These are phyloP conservation scores for Carcharodon carcharias DNA, from an alignment of 2,797 vertebrate genomes.

Conservation along the genomic window DNA sequence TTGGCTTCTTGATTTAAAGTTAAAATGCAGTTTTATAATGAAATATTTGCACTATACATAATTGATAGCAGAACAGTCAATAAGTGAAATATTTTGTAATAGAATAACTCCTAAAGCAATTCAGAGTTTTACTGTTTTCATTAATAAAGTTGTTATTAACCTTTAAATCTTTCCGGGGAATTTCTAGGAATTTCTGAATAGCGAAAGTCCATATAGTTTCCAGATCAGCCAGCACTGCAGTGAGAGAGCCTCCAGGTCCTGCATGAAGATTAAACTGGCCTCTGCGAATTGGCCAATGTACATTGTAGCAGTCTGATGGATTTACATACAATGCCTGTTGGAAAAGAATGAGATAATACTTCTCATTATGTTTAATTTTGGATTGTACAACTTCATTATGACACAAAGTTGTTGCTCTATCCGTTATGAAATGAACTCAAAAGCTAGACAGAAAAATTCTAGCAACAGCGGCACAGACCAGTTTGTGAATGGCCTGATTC, in stretches of 20 bases:
- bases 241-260: slow-evolving; percentile 80
- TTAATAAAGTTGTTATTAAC: slow-evolving; percentile 52
- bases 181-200: slow-evolving; percentile 88
- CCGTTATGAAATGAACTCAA: neutral
- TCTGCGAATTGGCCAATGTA: slow-evolving; percentile 84
- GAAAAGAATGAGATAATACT: slow-evolving; percentile 58
- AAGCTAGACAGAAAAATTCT: neutral
- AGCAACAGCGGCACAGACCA: neutral
- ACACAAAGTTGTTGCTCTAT: no score
- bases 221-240: slow-evolving; percentile 77
- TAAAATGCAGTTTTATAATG: neutral
- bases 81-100: neutral
- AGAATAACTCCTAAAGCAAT: neutral
- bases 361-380: neutral
- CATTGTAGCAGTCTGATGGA: slow-evolving; percentile 78
- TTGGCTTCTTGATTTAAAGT: neutral
- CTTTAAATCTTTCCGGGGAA: slow-evolving; percentile 91
- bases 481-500: neutral
- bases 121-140: neutral
- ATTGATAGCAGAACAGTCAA: neutral
- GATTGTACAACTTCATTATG: neutral
- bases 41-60: neutral
- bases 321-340: slow-evolving; percentile 83
- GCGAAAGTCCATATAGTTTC: slow-evolving; percentile 88
- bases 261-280: slow-evolving; percentile 82